These are phyloP conservation scores for Tragelaphus eurycerus DNA, from an alignment of 2,797 vertebrate genomes.

Conservation along the genomic window DNA sequence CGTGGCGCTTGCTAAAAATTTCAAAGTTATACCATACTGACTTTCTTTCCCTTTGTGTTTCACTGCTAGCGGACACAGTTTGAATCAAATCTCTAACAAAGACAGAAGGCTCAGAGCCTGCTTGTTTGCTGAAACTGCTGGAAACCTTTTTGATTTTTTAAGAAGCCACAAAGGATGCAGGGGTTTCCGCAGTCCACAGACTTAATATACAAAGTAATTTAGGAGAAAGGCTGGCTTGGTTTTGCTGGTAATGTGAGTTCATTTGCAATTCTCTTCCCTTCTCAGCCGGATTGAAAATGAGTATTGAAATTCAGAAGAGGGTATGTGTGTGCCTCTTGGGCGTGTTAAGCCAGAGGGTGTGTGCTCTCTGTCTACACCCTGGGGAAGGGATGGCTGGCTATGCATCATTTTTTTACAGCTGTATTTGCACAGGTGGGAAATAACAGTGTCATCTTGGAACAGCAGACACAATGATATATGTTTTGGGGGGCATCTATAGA, in stretches of 20 bases:
- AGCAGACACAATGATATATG: conserved; percentile 71
- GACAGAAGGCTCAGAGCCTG: conserved; percentile 53
- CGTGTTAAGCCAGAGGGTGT: conserved; percentile 17
- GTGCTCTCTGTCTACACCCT: not conserved
- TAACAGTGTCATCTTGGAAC: conserved; percentile 71
- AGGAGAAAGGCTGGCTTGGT: conserved; percentile 49
- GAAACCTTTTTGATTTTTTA: conserved; percentile 66
- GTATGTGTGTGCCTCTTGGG: not conserved
- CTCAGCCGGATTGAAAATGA: conserved; percentile 37
- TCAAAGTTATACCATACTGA: conserved; percentile 62
- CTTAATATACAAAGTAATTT: conserved; percentile 51
- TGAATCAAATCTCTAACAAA: conserved; percentile 76
- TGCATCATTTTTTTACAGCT: conserved; percentile 74
- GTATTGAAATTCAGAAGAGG: conserved; percentile 32
- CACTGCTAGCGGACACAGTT: conserved; percentile 47
- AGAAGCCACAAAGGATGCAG: conserved; percentile 43
- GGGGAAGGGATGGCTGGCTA: conserved; percentile 38
- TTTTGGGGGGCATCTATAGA: conserved; percentile 59
- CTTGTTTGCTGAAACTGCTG: conserved; percentile 70
- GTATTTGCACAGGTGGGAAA: conserved; percentile 75
- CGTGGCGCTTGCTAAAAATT: conserved; percentile 61
- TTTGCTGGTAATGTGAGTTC: conserved; percentile 53
- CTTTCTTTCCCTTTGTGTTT: conserved; percentile 59
- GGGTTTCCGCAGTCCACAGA: conserved; percentile 35
- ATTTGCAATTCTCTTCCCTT: conserved; percentile 55